Evolutionary conservation across 2,888 invertebrate species (phyloP).

Genomic region (Leucozona laternaria): DNA sequence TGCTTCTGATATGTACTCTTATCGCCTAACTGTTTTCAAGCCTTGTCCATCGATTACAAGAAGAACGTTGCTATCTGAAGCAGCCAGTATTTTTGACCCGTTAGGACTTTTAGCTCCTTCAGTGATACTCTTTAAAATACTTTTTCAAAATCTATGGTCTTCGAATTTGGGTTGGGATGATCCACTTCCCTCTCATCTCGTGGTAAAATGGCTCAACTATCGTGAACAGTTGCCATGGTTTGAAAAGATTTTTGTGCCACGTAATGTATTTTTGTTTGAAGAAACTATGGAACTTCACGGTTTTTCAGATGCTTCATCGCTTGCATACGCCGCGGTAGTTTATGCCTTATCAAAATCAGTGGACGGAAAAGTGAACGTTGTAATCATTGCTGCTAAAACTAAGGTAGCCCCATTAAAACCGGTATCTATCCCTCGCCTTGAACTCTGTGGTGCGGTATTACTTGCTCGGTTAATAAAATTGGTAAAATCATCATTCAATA

Average conservation of each 20-base stretch:
- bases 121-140: constrained; percentile 13
- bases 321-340: no score
- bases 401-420: no score
- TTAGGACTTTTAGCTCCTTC: constrained; percentile 25
- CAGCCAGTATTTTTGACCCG: constrained; percentile 38
- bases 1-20: constrained; percentile 18
- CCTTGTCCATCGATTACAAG: neutral
- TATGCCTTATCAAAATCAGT: no score
- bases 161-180: constrained; percentile 60
- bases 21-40: neutral
- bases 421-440: no score
- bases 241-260: constrained; percentile 19
- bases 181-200: constrained; percentile 35
- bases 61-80: neutral
- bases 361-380: no score
- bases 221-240: constrained; percentile 25
- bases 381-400: neutral
- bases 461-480: no score
- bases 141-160: constrained; percentile 38
- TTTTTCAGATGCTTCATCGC: constrained; percentile 2
- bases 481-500: no score
- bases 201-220: constrained; percentile 27
- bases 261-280: constrained; percentile 2
- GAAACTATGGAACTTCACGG: constrained; percentile 20
- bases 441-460: no score